These are phyloP conservation scores for Tragelaphus buxtoni DNA, from an alignment of 2,113 vertebrate genomes.

Conservation along the genomic window DNA sequence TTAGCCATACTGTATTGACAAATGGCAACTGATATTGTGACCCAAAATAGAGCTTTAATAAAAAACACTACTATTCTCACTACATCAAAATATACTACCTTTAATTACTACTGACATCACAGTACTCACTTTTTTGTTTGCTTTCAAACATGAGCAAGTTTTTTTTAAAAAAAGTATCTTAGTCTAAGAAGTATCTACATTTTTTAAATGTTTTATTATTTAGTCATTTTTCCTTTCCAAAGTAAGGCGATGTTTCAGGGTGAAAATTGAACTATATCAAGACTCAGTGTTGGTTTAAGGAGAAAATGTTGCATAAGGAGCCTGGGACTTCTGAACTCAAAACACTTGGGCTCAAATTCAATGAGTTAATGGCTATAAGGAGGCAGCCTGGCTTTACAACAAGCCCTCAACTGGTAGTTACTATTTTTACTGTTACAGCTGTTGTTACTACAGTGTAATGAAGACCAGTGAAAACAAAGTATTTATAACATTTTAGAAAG, in stretches of 20 bases:
- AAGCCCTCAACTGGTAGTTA: neutral
- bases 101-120: neutral
- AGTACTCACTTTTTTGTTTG: neutral
- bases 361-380: neutral
- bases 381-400: neutral
- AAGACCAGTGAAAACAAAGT: slow-evolving; percentile 3
- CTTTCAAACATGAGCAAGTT: neutral
- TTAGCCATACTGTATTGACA: neutral
- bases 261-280: neutral
- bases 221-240: neutral
- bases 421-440: neutral
- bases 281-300: neutral
- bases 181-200: neutral
- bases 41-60: neutral
- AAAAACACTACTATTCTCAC: neutral
- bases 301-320: neutral
- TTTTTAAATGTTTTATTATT: neutral
- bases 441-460: neutral
- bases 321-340: neutral
- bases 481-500: slow-evolving; percentile 23
- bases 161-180: neutral
- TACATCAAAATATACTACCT: neutral
- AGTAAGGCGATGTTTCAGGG: neutral
- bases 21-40: neutral
- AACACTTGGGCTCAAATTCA: neutral